phyloP scores from a whole-genome alignment of 2,113 vertebrate genomes.

The Hippocampus comes region DNA sequence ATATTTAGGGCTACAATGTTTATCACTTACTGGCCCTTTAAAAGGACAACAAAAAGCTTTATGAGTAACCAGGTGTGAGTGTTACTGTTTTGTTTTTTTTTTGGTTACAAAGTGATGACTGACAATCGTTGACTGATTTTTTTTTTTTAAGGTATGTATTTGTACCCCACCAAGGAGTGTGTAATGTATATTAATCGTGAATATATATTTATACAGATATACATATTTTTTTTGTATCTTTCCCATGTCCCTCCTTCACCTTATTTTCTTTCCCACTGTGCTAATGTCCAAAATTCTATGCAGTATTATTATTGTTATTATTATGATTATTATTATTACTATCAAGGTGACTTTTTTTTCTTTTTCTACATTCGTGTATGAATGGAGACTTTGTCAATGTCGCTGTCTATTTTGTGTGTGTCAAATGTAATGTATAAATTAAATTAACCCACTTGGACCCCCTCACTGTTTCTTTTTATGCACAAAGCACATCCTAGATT shows the following conservation, averaged over 20 bases:
- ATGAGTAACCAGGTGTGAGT: constrained; percentile 39
- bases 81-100: constrained; percentile 36
- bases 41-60: constrained; percentile 52
- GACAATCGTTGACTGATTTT: constrained; percentile 71
- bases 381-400: constrained; percentile 81
- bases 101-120: constrained; percentile 62
- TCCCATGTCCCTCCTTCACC: constrained; percentile 11
- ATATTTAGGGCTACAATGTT: background rate
- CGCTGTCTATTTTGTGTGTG: constrained; percentile 80
- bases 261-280: constrained; percentile 45
- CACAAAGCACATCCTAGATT: background rate
- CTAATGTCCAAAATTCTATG: constrained; percentile 70
- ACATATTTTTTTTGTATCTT: constrained; percentile 77
- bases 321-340: constrained; percentile 4
- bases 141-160: constrained; percentile 65
- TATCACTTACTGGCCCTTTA: constrained; percentile 32
- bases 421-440: constrained; percentile 85
- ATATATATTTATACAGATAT: constrained; percentile 80
- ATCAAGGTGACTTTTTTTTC: constrained; percentile 69
- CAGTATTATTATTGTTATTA: constrained; percentile 67
- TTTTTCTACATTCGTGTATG: constrained; percentile 93
- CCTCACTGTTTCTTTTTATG: constrained; percentile 64
- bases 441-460: constrained; percentile 83
- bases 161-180: constrained; percentile 60
- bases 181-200: constrained; percentile 74